phyloP scores from a whole-genome alignment of 1,140 invertebrate genomes.

The Neodiprion pinetum region DNA sequence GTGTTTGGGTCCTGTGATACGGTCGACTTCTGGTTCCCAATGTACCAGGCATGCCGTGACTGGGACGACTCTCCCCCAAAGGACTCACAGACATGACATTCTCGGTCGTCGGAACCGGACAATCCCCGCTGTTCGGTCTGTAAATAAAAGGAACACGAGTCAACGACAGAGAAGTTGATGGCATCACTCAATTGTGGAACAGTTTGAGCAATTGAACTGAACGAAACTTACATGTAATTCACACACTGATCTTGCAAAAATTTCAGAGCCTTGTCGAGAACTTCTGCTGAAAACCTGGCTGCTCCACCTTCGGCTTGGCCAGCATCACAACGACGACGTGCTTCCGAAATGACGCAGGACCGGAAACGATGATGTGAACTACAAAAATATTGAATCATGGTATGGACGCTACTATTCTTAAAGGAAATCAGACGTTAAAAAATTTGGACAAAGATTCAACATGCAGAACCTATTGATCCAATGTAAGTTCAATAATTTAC shows the following conservation, averaged over 20 bases:
- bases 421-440: not conserved
- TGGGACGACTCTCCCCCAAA: slow-evolving; percentile 30
- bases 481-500: too few relatives aligned
- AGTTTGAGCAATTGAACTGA: not conserved
- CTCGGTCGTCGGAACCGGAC: slow-evolving; percentile 43
- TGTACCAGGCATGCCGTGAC: slow-evolving; percentile 22
- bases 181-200: not conserved
- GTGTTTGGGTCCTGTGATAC: slow-evolving; percentile 36
- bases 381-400: slow-evolving; percentile 24
- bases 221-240: slow-evolving; percentile 64
- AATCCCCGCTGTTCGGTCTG: slow-evolving; percentile 63
- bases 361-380: slow-evolving; percentile 68
- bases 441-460: not conserved
- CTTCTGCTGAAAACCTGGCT: slow-evolving; percentile 62
- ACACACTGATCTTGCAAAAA: slow-evolving; percentile 67
- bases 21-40: slow-evolving; percentile 48
- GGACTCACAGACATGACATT: slow-evolving; percentile 35
- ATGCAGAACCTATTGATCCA: too few relatives aligned
- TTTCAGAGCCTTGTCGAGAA: slow-evolving; percentile 66
- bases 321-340: slow-evolving; percentile 61
- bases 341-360: slow-evolving; percentile 65
- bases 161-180: not conserved
- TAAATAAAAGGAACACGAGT: slow-evolving; percentile 28
- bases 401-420: not conserved
- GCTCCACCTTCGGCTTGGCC: slow-evolving; percentile 59